A percentile compares a stretch with the other conserved stretches of the same genome.
These are phyloP conservation scores for Trachurus trachurus DNA, from an alignment of 2,797 vertebrate genomes.

Conservation along the genomic window DNA sequence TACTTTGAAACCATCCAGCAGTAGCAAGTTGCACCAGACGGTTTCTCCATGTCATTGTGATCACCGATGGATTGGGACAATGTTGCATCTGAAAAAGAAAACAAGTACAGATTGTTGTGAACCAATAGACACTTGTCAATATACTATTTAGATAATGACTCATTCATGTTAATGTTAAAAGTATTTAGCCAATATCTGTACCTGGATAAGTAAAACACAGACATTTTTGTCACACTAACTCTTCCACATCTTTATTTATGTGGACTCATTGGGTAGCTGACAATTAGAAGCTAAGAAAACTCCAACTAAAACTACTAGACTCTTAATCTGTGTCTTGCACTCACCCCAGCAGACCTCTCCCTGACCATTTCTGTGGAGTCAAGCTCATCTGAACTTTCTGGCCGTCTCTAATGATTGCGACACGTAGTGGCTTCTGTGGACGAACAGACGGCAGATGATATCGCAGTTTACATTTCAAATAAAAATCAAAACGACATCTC, in stretches of 20 bases:
- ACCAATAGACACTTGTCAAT: neutral
- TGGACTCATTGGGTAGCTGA: neutral
- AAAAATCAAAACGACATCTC: no score
- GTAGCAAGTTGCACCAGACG: neutral
- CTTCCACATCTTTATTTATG: neutral
- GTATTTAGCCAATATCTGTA: neutral
- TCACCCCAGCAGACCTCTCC: conserved; percentile 95
- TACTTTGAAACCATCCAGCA: conserved; percentile 16
- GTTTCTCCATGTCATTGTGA: neutral
- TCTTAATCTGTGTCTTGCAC: conserved; percentile 13
- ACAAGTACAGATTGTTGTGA: neutral
- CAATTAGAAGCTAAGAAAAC: neutral
- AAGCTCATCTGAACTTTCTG: conserved; percentile 88
- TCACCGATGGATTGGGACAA: conserved; percentile 83
- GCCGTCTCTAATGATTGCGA: conserved; percentile 89
- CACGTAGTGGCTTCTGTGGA: conserved; percentile 89
- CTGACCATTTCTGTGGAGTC: conserved; percentile 93
- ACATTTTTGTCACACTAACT: neutral
- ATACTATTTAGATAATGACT: neutral
- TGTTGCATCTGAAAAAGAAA: conserved; percentile 84
- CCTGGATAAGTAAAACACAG: neutral
- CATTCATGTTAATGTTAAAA: neutral
- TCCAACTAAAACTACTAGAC: neutral
- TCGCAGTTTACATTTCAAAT: conserved; percentile 4
- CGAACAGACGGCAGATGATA: neutral